Conservation (phyloP, 2,888 invertebrate genomes). For the Epirrita christyi region DNA sequence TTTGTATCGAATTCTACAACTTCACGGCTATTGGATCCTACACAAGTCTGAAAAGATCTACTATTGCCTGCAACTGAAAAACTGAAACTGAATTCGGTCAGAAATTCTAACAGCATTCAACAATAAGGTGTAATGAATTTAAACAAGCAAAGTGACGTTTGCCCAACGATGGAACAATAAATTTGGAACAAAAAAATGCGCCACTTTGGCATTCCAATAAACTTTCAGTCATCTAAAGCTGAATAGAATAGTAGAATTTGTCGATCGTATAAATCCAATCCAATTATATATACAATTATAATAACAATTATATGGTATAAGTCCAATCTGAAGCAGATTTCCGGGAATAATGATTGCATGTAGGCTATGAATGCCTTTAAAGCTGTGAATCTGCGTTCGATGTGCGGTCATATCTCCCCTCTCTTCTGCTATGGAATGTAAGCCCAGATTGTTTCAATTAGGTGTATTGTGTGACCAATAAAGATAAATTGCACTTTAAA, state of each 20-base stretch:
- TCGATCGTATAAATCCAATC: too few species aligned
- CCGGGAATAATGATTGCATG: neutral
- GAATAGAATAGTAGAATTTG: too few species aligned
- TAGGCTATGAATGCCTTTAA: neutral
- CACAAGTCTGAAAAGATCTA: neutral
- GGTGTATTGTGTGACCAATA: slow-evolving; percentile 27
- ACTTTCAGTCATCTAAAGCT: too few species aligned
- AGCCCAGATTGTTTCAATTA: slow-evolving; percentile 32
- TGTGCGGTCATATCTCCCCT: slow-evolving; percentile 3
- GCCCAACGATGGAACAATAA: too few species aligned
- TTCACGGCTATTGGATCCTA: slow-evolving; percentile 12
- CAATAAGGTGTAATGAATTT: too few species aligned
- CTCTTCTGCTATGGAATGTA: slow-evolving; percentile 5
- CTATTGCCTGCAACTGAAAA: neutral
- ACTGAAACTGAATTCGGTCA: neutral
- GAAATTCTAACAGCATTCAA: neutral
- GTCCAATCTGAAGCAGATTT: too few species aligned
- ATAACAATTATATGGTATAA: too few species aligned
- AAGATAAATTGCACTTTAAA: slow-evolving; percentile 8
- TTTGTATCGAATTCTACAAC: slow-evolving; percentile 20
- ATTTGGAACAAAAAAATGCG: too few species aligned
- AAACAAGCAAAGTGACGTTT: too few species aligned
- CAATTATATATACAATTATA: too few species aligned
- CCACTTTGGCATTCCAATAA: too few species aligned
- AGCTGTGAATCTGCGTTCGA: neutral